Evolutionary conservation across 2,113 vertebrate genomes (phyloP), one percentile per base, ranked within the genome.

Genomic region (Cochlearius cochlearius): DNA sequence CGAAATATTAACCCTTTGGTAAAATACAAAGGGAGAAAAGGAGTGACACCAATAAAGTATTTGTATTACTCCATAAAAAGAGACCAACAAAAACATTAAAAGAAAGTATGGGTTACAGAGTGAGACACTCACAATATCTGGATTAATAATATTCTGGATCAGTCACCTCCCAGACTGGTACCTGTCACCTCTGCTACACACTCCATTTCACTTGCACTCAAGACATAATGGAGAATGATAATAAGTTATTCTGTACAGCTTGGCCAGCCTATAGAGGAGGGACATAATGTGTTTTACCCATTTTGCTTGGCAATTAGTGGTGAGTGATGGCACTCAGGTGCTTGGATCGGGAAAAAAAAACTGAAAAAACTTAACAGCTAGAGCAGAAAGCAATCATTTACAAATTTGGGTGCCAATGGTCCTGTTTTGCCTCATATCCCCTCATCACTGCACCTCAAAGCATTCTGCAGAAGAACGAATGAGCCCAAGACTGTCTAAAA

Each of bases 1-100:
- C 23, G 56, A 95, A 90, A 41, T 88, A 63, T 95, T 96, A 96
- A 96, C 77, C 36, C 95, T 78, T 92, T 82, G 53, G 19, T 94
- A 68, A 89, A 88, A 87, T 34, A 49, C 30, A 80, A 83, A 93
- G 29, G 14, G 26, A 66, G 30, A 87, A 95, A 95, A 85, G 45
- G 2, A 82, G 26, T 82, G 52, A 41, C 45, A 36, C 26, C 49
- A n/a, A 60, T 55, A 30, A 80, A 90, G 26, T 50, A 21, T 62
- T 72, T 78, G 15, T 53, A 60, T 56, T 52, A 50, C 10, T 55
- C 58, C 53, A 79, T 38, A 76, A 90, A 85, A 94, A 83, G 14
- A 82, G 14, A 73, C 6, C 73, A 90, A 53, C 6, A 83, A 71
- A 87, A 86, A 59, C 27, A 79, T 26, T 53, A 36, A 62, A 79